Evolutionary conservation across 2,113 vertebrate species (phyloP).

Genomic region (Elaphurus davidianus): DNA sequence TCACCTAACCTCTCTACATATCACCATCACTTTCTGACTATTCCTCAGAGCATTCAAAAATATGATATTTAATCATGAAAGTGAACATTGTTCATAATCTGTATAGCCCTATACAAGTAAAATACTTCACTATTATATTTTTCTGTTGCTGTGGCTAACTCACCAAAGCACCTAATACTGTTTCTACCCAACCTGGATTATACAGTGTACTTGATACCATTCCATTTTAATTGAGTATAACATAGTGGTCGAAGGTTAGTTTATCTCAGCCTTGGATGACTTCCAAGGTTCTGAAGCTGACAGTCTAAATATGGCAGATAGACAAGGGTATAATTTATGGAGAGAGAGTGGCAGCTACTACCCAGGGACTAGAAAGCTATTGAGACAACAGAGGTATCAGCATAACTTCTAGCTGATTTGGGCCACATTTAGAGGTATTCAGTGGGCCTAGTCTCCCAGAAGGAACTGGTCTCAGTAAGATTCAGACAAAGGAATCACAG

Average conservation of each 20-base stretch:
- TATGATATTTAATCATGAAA: background rate
- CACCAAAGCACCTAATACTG: background rate
- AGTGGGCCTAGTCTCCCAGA: background rate
- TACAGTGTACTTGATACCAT: background rate
- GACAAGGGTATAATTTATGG: background rate
- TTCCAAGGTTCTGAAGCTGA: background rate
- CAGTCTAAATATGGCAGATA: background rate
- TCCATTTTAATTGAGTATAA: background rate
- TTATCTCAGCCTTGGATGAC: background rate
- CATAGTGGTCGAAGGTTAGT: background rate
- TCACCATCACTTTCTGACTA: background rate
- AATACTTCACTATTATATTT: background rate
- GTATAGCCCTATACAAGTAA: background rate
- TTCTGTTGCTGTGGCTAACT: background rate
- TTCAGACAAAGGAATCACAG: background rate
- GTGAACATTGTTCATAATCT: background rate
- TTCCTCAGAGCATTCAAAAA: background rate
- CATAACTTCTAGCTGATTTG: background rate
- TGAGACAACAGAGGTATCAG: background rate
- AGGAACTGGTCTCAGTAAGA: background rate
- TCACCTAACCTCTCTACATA: background rate
- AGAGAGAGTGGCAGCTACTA: background rate
- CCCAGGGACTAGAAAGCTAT: background rate
- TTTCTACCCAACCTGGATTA: background rate
- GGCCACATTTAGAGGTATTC: background rate